These are phyloP conservation scores for Adelphocoris suturalis DNA, from an alignment of 2,888 invertebrate genomes.

Conservation along the genomic window DNA sequence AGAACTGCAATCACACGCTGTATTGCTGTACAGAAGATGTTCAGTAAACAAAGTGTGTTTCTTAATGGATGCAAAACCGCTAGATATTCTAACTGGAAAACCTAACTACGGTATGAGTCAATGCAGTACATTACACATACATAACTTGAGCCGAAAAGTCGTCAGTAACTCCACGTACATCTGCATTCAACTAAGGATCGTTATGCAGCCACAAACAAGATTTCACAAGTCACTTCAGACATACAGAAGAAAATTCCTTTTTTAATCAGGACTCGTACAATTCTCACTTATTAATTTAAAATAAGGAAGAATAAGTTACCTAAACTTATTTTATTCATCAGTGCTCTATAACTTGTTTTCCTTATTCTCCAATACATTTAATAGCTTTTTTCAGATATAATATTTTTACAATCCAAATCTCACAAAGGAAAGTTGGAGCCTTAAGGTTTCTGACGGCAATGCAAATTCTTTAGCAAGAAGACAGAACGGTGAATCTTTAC, in stretches of 20 bases:
- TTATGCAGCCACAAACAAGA: background rate
- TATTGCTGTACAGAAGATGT: background rate
- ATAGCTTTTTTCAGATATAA: too few species aligned
- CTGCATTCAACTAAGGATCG: background rate
- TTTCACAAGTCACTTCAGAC: background rate
- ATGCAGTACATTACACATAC: slow-evolving; percentile 8
- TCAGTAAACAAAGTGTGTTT: background rate
- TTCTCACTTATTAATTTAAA: too few species aligned
- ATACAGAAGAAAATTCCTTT: background rate
- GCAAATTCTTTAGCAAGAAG: too few species aligned
- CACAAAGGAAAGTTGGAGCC: too few species aligned
- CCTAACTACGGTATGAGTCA: background rate
- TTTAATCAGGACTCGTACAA: too few species aligned
- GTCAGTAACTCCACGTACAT: background rate
- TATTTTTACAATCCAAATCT: too few species aligned
- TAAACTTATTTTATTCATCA: too few species aligned
- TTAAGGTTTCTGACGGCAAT: too few species aligned
- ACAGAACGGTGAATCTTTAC: too few species aligned
- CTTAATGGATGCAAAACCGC: background rate
- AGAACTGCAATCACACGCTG: background rate
- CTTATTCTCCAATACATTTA: too few species aligned
- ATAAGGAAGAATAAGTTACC: too few species aligned
- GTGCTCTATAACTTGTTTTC: too few species aligned
- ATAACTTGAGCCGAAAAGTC: background rate
- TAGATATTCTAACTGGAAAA: background rate